phyloP scores from a whole-genome alignment of 2,797 vertebrate genomes.

The Anguilla anguilla region DNA sequence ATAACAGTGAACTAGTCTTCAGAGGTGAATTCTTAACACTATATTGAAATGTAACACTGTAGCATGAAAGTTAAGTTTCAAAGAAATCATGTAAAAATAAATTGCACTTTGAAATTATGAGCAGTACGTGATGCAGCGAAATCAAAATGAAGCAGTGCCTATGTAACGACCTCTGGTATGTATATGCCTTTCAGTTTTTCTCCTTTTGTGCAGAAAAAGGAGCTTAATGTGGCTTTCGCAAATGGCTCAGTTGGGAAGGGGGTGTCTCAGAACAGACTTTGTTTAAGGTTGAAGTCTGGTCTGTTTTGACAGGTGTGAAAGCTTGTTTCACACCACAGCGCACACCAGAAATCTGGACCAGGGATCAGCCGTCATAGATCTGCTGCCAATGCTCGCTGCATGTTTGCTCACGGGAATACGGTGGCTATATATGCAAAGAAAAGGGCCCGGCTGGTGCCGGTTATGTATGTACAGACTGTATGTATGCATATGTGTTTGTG shows the following conservation, averaged over 20 bases:
- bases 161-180: background rate
- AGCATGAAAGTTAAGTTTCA: background rate
- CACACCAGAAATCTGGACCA: background rate
- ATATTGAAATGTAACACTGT: background rate
- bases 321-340: constrained; percentile 8
- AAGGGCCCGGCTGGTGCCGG: background rate
- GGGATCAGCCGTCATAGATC: background rate
- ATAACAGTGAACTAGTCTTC: background rate
- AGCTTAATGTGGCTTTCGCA: background rate
- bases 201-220: background rate
- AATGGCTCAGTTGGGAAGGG: background rate
- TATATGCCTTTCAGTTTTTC: background rate
- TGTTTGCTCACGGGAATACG: background rate
- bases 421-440: background rate
- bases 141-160: background rate
- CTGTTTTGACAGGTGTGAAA: constrained; percentile 10
- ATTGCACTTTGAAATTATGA: background rate
- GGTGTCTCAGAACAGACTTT: background rate
- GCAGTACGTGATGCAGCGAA: background rate
- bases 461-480: background rate
- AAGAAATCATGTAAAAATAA: background rate
- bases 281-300: background rate
- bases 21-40: background rate
- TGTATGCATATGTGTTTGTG: background rate
- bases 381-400: background rate